A percentile compares a stretch with the other conserved stretches of the same genome.
phyloP scores from a whole-genome alignment of 1,140 invertebrate genomes.

The Pseudomyrmex sp. region DNA sequence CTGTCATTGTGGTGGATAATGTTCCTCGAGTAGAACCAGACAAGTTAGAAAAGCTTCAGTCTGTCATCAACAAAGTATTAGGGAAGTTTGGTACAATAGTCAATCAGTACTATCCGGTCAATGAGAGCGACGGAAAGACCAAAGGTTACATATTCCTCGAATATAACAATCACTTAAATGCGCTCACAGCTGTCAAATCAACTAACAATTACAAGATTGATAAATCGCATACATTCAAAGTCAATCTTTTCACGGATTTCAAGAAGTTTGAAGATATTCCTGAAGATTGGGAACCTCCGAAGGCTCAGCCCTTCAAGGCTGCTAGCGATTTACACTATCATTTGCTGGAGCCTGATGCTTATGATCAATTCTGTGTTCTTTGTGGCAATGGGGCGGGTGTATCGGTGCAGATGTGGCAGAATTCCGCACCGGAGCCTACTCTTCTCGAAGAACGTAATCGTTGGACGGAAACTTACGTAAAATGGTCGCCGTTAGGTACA shows the following conservation, averaged over 20 bases:
- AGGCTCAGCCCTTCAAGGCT: slow-evolving; percentile 93
- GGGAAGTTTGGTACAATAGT: slow-evolving; percentile 96
- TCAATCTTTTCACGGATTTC: slow-evolving; percentile 98
- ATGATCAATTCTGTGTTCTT: slow-evolving; percentile 97
- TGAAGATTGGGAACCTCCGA: slow-evolving; percentile 96
- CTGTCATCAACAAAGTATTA: slow-evolving; percentile 97
- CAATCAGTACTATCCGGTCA: slow-evolving; percentile 95
- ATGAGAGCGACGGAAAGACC: slow-evolving; percentile 90
- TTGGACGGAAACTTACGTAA: slow-evolving; percentile 98
- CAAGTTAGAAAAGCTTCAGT: slow-evolving; percentile 96
- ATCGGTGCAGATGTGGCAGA: slow-evolving; percentile 95
- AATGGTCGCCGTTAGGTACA: slow-evolving; percentile 98
- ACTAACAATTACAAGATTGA: slow-evolving; percentile 98
- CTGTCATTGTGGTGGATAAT: slow-evolving; percentile 98
- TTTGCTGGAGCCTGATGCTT: slow-evolving; percentile 96
- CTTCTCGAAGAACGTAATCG: slow-evolving; percentile 93
- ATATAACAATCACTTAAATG: slow-evolving; percentile 92
- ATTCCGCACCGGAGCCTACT: slow-evolving; percentile 94
- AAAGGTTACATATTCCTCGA: slow-evolving; percentile 99
- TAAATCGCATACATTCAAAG: slow-evolving; percentile 97
- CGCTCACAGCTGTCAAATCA: slow-evolving; percentile 93
- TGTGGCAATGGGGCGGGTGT: slow-evolving; percentile 90
- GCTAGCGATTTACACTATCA: slow-evolving; percentile 96
- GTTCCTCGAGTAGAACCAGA: slow-evolving; percentile 97
- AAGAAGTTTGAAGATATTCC: slow-evolving; percentile 97